A percentile compares a stretch with the other conserved stretches of the same genome.
phyloP scores from a whole-genome alignment of 2,888 invertebrate species.

The Oscheius onirici region DNA sequence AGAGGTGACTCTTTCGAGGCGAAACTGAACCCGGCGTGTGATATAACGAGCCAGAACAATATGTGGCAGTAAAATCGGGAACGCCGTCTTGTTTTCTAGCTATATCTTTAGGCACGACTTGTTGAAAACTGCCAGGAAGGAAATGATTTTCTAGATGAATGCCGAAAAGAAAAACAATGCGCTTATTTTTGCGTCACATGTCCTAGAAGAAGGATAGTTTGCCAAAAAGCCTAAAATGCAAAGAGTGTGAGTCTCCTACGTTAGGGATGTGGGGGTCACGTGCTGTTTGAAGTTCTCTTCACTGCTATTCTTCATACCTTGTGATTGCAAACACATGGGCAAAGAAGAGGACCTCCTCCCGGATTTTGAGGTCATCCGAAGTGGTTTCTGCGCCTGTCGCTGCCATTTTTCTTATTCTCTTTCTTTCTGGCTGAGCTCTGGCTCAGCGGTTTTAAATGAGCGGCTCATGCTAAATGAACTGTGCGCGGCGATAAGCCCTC shows the following conservation, averaged over 20 bases:
- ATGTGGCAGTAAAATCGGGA: no score
- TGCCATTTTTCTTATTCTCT: no score
- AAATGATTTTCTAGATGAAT: background rate
- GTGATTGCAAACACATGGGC: conserved; percentile 21
- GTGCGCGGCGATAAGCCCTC: no score
- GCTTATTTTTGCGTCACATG: background rate
- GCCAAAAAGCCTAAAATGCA: conserved; percentile 8
- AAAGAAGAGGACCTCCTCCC: background rate
- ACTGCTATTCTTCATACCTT: conserved; percentile 14
- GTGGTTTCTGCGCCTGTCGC: no score
- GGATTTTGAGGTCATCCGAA: no score
- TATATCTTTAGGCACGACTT: background rate
- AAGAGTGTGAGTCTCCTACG: background rate
- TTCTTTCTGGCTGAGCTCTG: no score
- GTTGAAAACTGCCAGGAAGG: conserved; percentile 1
- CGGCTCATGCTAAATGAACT: no score
- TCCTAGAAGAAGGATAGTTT: background rate
- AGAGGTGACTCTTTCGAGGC: background rate
- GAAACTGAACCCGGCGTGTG: background rate
- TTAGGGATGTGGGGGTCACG: background rate
- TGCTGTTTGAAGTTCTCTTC: conserved; percentile 20
- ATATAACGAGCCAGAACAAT: background rate
- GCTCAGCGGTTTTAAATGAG: no score
- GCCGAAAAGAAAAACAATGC: background rate
- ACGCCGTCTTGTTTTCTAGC: background rate